Percentiles rank a stretch among this genome's conserved stretches.
phyloP scores from a whole-genome alignment of 2,113 vertebrate species.

The Hippocampus barbouri region DNA sequence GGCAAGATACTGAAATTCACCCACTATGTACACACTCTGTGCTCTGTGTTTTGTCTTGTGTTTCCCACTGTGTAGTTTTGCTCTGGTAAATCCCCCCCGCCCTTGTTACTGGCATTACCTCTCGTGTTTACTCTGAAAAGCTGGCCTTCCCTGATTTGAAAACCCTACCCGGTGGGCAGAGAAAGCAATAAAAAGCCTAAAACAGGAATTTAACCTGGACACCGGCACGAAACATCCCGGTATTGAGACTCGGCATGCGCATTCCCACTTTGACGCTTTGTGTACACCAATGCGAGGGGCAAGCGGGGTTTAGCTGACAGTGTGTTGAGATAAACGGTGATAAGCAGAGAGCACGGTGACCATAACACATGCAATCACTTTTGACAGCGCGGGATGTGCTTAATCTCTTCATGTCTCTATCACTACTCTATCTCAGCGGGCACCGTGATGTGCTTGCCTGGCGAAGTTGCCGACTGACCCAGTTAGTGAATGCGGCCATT shows the following conservation, averaged over 20 bases:
- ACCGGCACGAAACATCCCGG: slow-evolving; percentile 17
- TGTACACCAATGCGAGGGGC: slow-evolving; percentile 44
- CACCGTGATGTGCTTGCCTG: slow-evolving; percentile 41
- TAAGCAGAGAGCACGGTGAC: slow-evolving; percentile 43
- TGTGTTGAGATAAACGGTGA: slow-evolving; percentile 58
- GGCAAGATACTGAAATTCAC: slow-evolving; percentile 62
- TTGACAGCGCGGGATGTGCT: slow-evolving; percentile 53
- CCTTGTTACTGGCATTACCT: slow-evolving; percentile 32
- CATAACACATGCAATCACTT: slow-evolving; percentile 57
- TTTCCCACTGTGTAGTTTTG: slow-evolving; percentile 11
- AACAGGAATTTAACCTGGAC: slow-evolving; percentile 21
- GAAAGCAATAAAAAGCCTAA: slow-evolving; percentile 33
- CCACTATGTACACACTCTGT: slow-evolving; percentile 18
- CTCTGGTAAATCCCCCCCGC: slow-evolving; percentile 20
- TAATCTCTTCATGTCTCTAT: slow-evolving; percentile 55
- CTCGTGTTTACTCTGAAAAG: slow-evolving; percentile 40
- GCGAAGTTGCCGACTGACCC: slow-evolving; percentile 48
- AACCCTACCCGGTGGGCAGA: slow-evolving; percentile 25
- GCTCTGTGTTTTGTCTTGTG: slow-evolving; percentile 1
- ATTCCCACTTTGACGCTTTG: slow-evolving; percentile 44
- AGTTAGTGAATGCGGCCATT: slow-evolving; percentile 52
- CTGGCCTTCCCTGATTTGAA: slow-evolving; percentile 39
- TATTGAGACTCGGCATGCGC: slow-evolving; percentile 23
- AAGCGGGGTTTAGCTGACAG: slow-evolving; percentile 52
- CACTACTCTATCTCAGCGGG: slow-evolving; percentile 52